Evolutionary conservation across 2,113 vertebrate species (phyloP), one percentile per base, ranked within the genome.

Genomic region (Festucalex cinctus): DNA sequence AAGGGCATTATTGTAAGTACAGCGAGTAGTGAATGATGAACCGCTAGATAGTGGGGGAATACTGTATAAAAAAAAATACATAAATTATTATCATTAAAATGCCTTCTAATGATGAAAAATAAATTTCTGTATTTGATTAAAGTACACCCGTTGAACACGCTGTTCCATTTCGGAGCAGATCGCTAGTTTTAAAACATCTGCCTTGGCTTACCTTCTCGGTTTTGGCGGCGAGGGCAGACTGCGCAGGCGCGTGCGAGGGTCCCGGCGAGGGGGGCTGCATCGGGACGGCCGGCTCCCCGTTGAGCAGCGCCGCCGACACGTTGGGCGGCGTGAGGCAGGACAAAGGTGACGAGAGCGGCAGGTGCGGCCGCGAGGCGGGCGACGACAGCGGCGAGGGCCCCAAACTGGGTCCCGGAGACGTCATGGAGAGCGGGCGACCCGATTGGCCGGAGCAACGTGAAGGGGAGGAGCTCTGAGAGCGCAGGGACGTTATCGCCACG

Each of bases 261-360:
- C 90, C 87, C 0, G 84, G 78, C 0, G 90, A 88, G 1, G 89
- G 81, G 0, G 91, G 74, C 53, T 81, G 88, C 46, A 91, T 24
- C 0, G 92, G 78, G 0, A 84, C 88, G 0, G 43, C 59, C 1
- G 78, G 53, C 26, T 96, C 95, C 7, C 94, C 93, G 0, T 93
- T 94, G 81, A 97, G 91, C 76, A 93, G 92, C 56, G 91, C 92
- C 0, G 95, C 94, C 0, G 88, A 95, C 80, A 96, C 88, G 3
- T 96, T 98, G 53, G 95, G 96, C 0, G 95, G 96, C 0, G 95
- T 97, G 86, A 98, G 93, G 0, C 95, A 95, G 14, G 92, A 93
- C 54, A 98, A 92, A 0, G 89, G 86, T 22, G 84, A 94, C 84
- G 85, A 96, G 87, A 86, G 85, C 9, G 94, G 92, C 62, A 95